Conservation (phyloP, 1,140 invertebrate genomes). For the Lineus longissimus region DNA sequence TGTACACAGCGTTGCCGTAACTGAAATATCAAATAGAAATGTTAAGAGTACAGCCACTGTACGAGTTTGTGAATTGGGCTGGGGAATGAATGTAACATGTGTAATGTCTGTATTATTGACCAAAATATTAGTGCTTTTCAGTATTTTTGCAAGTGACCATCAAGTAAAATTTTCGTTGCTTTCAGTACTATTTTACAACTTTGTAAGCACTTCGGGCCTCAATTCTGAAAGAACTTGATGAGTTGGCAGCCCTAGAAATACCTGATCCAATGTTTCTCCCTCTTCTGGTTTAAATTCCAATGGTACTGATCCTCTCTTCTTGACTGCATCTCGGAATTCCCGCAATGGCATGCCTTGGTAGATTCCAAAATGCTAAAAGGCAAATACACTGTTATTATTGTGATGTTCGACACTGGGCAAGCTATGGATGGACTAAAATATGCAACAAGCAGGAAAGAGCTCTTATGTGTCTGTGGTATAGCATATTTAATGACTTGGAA, state of each 20-base stretch:
- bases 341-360: conserved; percentile 45
- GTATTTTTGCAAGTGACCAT: background rate
- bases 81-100: background rate
- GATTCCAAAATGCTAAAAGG: conserved; percentile 47
- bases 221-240: too few species aligned
- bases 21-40: conserved; percentile 32
- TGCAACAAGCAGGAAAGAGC: too few species aligned
- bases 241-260: too few species aligned
- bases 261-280: conserved; percentile 45
- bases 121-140: background rate
- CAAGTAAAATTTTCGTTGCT: background rate
- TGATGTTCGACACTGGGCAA: too few species aligned
- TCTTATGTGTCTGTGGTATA: too few species aligned
- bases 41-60: background rate
- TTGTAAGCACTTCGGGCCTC: background rate
- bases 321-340: conserved; percentile 36
- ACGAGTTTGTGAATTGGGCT: background rate
- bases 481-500: too few species aligned
- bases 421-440: too few species aligned
- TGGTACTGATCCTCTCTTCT: conserved; percentile 28
- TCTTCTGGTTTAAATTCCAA: conserved; percentile 43
- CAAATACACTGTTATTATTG: background rate
- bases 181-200: background rate
- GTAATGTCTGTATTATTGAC: background rate
- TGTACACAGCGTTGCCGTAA: conserved; percentile 40